A percentile compares a stretch with the other conserved stretches of the same genome.
phyloP scores from a whole-genome alignment of 2,797 vertebrate species.

The Pangasius larnaudii region DNA sequence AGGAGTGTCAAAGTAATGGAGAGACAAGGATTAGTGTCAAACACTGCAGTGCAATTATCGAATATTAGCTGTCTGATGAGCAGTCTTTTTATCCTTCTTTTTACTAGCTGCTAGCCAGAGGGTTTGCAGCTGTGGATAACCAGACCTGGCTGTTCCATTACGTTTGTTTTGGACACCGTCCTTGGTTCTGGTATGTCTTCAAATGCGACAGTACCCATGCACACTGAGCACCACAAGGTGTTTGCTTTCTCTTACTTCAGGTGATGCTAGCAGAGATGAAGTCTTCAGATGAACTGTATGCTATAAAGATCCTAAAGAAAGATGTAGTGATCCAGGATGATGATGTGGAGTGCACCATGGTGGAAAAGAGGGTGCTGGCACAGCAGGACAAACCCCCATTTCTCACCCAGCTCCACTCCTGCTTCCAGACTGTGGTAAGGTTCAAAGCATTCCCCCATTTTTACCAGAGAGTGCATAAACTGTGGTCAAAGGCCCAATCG shows the following conservation, averaged over 20 bases:
- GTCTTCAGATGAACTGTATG: constrained; percentile 84
- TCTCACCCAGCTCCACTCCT: constrained; percentile 94
- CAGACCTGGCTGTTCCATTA: background rate
- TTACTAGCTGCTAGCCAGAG: background rate
- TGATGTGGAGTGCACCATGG: constrained; percentile 96
- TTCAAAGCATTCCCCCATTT: background rate
- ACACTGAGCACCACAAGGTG: too few species aligned
- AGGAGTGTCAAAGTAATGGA: background rate
- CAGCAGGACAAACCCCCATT: constrained; percentile 90
- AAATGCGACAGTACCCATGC: background rate
- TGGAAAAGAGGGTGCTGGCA: constrained; percentile 95
- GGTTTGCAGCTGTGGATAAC: background rate
- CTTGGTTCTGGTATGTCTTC: background rate
- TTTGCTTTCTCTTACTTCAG: constrained; percentile 66
- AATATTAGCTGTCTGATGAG: background rate
- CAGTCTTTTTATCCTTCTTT: background rate
- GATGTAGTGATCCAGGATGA: constrained; percentile 98
- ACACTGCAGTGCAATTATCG: background rate
- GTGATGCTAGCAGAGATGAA: constrained; percentile 95
- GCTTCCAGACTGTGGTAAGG: constrained; percentile 95
- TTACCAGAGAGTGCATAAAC: background rate
- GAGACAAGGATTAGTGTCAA: background rate
- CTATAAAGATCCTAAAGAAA: constrained; percentile 97
- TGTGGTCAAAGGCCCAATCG: background rate
- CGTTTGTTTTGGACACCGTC: background rate